Base-by-base conservation (phyloP, 2,888 invertebrate species). In the Lasioglossum figueresi region DNA sequence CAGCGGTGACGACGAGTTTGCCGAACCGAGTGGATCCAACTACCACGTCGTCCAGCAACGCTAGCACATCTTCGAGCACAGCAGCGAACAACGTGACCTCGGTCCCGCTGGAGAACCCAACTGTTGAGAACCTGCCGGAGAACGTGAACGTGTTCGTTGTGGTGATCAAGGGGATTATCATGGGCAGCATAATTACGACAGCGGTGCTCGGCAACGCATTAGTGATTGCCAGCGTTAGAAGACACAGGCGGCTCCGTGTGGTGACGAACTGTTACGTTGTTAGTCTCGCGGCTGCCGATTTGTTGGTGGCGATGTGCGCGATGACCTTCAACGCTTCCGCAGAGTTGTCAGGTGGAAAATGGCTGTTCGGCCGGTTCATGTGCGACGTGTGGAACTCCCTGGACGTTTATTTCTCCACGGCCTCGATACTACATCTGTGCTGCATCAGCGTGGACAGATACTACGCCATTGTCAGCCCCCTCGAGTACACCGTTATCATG, bases 231-330 rank as follows among this genome's bases (percentile, higher is more conserved):
- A 97, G 97, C 92, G 98, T 98, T 43, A 97, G 97, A 90, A 96
- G 98, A 72, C 98, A 98, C 94, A 96, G 98, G 71, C 97, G 97
- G 91, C 96, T 98, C 2, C 96, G 98, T 73, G 98, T 98, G 88
- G 98, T 98, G 93, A 99, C 99, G 76, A 99, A 99, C 95, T 99
- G 98, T 95, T 99, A 99, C 96, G 98, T 99, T 89, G 99, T 99
- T 91, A 98, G 98, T 78, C 95, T 99, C 84, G 99, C 99, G 1
- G 97, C 98, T 92, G 99, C 99, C 63, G 99, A 99, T 93, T 97
- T 99, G 96, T 96, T 99, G 87, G 99, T 99, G 73, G 99, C 99
- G 0, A 95, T 98, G 82, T 98, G 98, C 93, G 98, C 98, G 90
- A 98, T 98, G 98, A 98, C 98, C 84, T 98, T 98, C 95, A 98